A percentile compares a stretch with the other conserved stretches of the same genome.
Conservation (phyloP, 2,113 vertebrate species). For the Grammomys dolichurus region DNA sequence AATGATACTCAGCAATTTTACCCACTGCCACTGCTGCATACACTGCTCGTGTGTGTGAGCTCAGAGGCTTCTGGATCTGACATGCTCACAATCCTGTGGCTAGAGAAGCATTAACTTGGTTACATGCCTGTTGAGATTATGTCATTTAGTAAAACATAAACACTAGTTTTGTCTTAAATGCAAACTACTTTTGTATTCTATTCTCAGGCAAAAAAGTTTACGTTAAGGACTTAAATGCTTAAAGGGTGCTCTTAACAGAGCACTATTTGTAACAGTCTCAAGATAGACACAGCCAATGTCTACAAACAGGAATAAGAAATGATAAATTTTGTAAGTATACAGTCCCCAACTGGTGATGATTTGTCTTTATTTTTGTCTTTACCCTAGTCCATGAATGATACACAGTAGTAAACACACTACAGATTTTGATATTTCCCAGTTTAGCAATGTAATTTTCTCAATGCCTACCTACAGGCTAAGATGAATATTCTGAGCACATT, state of each 20-base stretch:
- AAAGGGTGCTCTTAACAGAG: not conserved
- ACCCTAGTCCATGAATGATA: not conserved
- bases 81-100: not conserved
- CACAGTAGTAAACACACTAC: not conserved
- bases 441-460: not conserved
- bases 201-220: conserved; percentile 1
- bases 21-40: not conserved
- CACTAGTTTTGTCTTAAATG: conserved; percentile 9
- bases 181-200: not conserved
- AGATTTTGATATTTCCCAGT: not conserved
- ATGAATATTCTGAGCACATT: not conserved
- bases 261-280: not conserved
- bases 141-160: not conserved
- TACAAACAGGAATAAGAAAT: conserved; percentile 29
- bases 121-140: not conserved
- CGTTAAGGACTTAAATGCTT: not conserved
- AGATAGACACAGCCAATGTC: not conserved
- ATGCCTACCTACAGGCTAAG: not conserved
- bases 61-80: not conserved
- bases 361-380: not conserved
- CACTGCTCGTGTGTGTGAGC: not conserved
- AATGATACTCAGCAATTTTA: not conserved
- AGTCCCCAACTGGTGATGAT: not conserved
- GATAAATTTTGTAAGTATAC: not conserved
- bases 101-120: not conserved